These are phyloP conservation scores for Diploscapter pachys DNA, from an alignment of 1,140 invertebrate species.

Conservation along the genomic window DNA sequence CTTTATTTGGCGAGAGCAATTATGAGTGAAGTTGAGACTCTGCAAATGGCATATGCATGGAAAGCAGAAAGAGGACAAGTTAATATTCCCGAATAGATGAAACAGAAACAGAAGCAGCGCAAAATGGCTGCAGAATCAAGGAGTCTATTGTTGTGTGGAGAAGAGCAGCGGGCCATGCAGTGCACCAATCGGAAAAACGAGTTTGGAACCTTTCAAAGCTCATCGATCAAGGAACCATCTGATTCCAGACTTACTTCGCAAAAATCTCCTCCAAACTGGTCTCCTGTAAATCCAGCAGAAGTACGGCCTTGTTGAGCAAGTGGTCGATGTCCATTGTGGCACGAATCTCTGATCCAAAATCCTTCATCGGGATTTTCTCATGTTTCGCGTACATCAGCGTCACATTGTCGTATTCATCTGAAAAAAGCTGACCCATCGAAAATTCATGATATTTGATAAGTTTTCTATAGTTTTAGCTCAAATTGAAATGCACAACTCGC, in stretches of 20 bases:
- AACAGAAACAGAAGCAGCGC: too few relatives aligned
- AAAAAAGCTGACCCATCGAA: conserved; percentile 17
- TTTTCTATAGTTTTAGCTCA: not conserved
- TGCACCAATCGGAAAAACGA: too few relatives aligned
- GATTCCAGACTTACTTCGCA: conserved; percentile 58
- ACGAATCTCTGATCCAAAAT: conserved; percentile 68
- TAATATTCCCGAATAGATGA: too few relatives aligned
- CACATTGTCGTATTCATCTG: conserved; percentile 58
- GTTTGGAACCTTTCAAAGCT: too few relatives aligned
- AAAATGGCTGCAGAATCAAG: too few relatives aligned
- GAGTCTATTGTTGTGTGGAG: too few relatives aligned
- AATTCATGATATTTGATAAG: not conserved
- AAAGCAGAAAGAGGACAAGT: too few relatives aligned
- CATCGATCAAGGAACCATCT: too few relatives aligned
- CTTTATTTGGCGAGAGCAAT: too few relatives aligned
- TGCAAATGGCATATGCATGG: too few relatives aligned
- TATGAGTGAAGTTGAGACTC: too few relatives aligned
- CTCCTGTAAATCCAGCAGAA: conserved; percentile 67
- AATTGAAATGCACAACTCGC: not conserved
- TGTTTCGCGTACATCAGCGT: conserved; percentile 59
- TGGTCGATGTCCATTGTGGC: conserved; percentile 69
- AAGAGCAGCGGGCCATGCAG: too few relatives aligned
- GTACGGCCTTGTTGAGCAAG: conserved; percentile 66
- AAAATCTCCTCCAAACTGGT: conserved; percentile 67
- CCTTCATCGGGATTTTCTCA: conserved; percentile 68